Evolutionary conservation across 2,797 vertebrate species (phyloP).

Genomic region (Pangasius macronema): DNA sequence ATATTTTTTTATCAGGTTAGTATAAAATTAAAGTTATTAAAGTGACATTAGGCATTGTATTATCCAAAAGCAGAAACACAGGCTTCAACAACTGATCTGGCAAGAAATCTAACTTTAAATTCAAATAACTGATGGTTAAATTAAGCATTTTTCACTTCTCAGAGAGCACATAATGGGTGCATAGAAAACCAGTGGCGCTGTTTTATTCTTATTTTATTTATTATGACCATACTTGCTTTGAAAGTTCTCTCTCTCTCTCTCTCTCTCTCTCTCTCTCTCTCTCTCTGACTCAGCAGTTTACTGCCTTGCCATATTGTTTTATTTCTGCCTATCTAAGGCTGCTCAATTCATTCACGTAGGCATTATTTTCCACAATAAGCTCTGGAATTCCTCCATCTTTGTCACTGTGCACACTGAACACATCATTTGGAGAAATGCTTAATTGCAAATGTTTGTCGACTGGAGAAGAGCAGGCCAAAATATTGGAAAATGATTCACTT

Average conservation of each 20-base stretch:
- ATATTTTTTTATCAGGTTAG: neutral
- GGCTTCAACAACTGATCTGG: neutral
- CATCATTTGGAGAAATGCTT: neutral
- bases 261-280: neutral
- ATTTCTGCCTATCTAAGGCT: neutral
- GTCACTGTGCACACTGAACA: neutral
- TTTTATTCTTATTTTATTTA: neutral
- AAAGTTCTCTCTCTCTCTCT: neutral
- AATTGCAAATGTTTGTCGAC: neutral
- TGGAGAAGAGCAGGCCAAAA: neutral
- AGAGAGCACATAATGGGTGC: neutral
- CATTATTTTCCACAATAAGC: constrained; percentile 8
- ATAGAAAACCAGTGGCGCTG: neutral
- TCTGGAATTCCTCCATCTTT: neutral
- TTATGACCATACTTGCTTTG: neutral
- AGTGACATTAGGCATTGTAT: neutral
- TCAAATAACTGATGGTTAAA: neutral
- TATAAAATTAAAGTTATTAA: neutral
- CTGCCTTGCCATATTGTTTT: constrained; percentile 6
- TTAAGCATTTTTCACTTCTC: constrained; percentile 13
- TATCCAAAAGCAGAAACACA: neutral
- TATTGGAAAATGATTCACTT: neutral
- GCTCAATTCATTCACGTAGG: neutral
- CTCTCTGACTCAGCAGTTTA: constrained; percentile 10
- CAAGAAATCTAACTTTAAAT: neutral